phyloP scores from a whole-genome alignment of 92 coral and sea anemone species.

The Actinernus sp. region DNA sequence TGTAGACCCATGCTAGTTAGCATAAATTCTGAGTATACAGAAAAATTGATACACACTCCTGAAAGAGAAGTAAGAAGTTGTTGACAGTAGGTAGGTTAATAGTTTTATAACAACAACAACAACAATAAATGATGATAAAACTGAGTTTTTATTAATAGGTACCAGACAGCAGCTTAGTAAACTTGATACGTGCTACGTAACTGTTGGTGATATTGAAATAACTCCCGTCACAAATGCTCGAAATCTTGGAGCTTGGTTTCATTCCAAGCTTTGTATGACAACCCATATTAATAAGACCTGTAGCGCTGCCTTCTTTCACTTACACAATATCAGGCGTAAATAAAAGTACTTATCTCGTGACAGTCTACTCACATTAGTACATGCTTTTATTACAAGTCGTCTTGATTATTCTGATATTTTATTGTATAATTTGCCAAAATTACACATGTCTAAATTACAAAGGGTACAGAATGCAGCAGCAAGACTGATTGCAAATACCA shows the following conservation, averaged over 20 bases:
- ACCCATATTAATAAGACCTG: slow-evolving; percentile 35
- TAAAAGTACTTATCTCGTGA: slow-evolving; percentile 38
- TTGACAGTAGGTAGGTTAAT: no score
- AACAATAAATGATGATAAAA: slow-evolving; percentile 39
- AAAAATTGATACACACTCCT: no score
- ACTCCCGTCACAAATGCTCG: slow-evolving; percentile 13
- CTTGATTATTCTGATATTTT: slow-evolving; percentile 40
- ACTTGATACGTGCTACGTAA: slow-evolving; percentile 42
- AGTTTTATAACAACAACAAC: no score
- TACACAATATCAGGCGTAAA: slow-evolving; percentile 47
- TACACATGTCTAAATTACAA: slow-evolving; percentile 40
- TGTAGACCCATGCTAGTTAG: no score
- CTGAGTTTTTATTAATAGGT: slow-evolving; percentile 28
- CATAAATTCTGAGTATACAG: no score
- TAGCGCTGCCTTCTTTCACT: slow-evolving; percentile 33
- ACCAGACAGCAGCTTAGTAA: slow-evolving; percentile 46
- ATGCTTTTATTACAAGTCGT: slow-evolving; percentile 48
- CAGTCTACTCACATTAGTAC: slow-evolving; percentile 32
- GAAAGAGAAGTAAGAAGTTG: no score
- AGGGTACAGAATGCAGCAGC: slow-evolving; percentile 51
- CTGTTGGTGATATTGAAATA: slow-evolving; percentile 16
- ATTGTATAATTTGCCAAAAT: slow-evolving; percentile 37
- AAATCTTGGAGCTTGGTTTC: slow-evolving; percentile 50
- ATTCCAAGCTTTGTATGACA: slow-evolving; percentile 38
- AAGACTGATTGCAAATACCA: slow-evolving; percentile 27